A percentile compares a stretch with the other conserved stretches of the same genome.
These are phyloP conservation scores for Harlomillsia oculata DNA, from an alignment of 1,140 invertebrate genomes.

Conservation along the genomic window DNA sequence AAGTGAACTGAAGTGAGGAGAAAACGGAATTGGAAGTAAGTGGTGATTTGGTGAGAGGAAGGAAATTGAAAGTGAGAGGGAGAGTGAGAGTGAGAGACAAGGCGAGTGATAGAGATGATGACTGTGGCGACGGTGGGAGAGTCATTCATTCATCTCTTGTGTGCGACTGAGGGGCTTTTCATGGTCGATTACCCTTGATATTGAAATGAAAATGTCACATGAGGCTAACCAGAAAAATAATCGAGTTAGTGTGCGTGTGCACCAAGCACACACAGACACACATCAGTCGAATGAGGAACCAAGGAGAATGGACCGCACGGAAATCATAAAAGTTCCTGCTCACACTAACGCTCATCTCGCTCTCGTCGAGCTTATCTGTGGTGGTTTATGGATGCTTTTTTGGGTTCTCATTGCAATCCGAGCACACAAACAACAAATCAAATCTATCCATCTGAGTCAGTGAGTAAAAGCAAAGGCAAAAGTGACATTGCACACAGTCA, in stretches of 20 bases:
- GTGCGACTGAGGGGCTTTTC: constrained; percentile 24
- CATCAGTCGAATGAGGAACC: no score
- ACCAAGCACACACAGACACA: constrained; percentile 22
- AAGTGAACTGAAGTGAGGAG: no score
- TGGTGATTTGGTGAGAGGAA: no score
- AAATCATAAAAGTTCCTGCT: constrained; percentile 26
- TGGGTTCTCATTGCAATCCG: constrained; percentile 10
- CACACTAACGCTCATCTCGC: constrained; percentile 22
- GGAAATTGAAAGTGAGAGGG: no score
- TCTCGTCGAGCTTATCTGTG: constrained; percentile 26
- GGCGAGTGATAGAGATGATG: no score
- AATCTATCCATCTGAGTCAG: constrained; percentile 23
- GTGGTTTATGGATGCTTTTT: constrained; percentile 22
- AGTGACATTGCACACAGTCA: no score
- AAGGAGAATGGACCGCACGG: constrained; percentile 26
- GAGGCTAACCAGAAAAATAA: constrained; percentile 21
- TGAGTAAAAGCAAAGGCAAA: no score
- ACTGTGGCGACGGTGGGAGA: no score
- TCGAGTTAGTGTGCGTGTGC: constrained; percentile 22
- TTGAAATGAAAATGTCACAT: constrained; percentile 36
- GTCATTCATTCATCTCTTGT: no score
- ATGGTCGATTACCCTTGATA: constrained; percentile 34
- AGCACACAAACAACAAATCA: not conserved
- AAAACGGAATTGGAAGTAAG: no score
- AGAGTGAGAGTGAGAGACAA: no score